Conservation (phyloP, 2,888 invertebrate genomes). For the Pherbina coryleti region DNA sequence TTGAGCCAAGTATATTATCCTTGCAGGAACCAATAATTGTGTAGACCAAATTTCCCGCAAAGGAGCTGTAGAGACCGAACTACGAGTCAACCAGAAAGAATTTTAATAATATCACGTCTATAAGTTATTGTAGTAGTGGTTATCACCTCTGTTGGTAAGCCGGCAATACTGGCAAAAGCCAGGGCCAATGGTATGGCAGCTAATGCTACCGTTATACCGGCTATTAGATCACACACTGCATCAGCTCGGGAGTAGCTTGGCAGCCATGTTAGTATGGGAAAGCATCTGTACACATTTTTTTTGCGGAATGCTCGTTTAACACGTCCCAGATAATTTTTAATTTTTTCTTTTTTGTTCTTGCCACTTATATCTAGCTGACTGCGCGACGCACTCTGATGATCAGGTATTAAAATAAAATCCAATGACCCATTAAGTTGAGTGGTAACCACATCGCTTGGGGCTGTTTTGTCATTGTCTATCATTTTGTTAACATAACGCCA, state of each 20-base stretch:
- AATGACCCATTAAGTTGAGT: constrained; percentile 32
- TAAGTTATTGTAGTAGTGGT: background rate
- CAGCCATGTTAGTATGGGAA: constrained; percentile 82
- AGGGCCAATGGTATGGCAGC: constrained; percentile 78
- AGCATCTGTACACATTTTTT: constrained; percentile 77
- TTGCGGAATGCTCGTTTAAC: constrained; percentile 72
- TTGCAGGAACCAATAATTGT: constrained; percentile 89
- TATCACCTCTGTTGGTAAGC: constrained; percentile 75
- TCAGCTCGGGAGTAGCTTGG: constrained; percentile 78
- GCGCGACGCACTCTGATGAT: constrained; percentile 44
- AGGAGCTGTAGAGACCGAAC: constrained; percentile 91
- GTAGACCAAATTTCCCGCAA: constrained; percentile 89
- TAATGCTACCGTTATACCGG: constrained; percentile 87
- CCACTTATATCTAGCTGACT: constrained; percentile 41
- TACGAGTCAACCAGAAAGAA: constrained; percentile 65
- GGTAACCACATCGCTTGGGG: background rate
- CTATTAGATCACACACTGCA: constrained; percentile 86
- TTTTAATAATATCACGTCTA: background rate
- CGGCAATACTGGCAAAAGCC: constrained; percentile 82
- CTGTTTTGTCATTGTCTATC: background rate
- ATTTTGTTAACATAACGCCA: constrained; percentile 1
- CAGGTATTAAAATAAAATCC: constrained; percentile 44
- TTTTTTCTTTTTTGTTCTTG: background rate
- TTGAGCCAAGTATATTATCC: constrained; percentile 91
- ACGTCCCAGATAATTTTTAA: constrained; percentile 54